Conservation (phyloP, 2,113 vertebrate genomes). For the Merops nubicus region DNA sequence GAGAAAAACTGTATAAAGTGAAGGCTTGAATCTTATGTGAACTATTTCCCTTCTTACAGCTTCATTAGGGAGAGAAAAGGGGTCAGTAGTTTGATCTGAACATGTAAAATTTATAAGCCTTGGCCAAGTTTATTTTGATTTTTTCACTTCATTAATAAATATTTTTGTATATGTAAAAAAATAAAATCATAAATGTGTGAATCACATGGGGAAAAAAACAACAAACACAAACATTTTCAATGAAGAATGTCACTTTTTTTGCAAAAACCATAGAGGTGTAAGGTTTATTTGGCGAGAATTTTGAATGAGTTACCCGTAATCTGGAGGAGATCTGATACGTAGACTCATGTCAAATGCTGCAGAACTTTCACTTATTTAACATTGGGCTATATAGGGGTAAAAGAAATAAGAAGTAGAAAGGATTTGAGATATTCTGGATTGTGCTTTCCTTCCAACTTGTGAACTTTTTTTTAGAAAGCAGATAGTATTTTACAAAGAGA, state of each 20-base stretch:
- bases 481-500: not conserved
- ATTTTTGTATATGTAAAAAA: not conserved
- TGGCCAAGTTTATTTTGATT: not conserved
- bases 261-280: not conserved
- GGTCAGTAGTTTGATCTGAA: not conserved
- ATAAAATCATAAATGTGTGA: not conserved
- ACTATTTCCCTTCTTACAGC: not conserved
- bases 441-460: not conserved
- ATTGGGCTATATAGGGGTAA: not conserved
- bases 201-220: not conserved
- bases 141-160: not conserved
- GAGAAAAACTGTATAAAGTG: not conserved
- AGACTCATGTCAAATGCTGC: not conserved
- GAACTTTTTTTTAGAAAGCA: not conserved
- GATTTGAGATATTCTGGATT: not conserved
- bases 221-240: not conserved
- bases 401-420: not conserved
- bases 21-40: not conserved
- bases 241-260: not conserved
- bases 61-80: not conserved
- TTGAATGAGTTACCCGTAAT: not conserved
- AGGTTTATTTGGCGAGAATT: not conserved
- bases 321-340: fast-evolving
- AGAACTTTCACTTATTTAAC: not conserved
- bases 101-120: not conserved